Base-by-base conservation (phyloP, 2,888 invertebrate species). In the Cephalotes varians region DNA sequence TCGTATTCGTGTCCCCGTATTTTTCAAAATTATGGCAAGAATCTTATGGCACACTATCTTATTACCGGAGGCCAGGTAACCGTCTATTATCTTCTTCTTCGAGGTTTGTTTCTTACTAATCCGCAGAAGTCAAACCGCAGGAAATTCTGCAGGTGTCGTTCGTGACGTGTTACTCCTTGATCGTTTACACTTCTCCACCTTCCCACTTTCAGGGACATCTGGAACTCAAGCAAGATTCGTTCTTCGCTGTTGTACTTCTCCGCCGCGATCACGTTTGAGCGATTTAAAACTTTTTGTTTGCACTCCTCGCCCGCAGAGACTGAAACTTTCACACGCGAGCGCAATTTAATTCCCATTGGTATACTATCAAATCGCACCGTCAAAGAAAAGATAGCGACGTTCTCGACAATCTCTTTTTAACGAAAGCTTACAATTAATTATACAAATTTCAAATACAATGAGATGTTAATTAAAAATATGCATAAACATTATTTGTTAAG, bases 211-310 rank as follows among this genome's bases (percentile, higher is more conserved):
- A 37, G 21, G 44, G 44, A 58, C 44, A 60, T 60, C 74, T 74
- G 56, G 34, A 79, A 73, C 74, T 49, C 58, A 0, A 49, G 80
- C 49, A 60, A 62, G 62, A 81, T 58, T 64, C 15, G 79, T 64
- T 62, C 60, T 31, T 56, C 83, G 73, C 28, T 56, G 62, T 82
- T 81, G 82, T 82, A 71, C 86, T 83, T 79, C 72, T 58, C 44
- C 60, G 80, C 40, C 49, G 79, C 85, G 90, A 83, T 90, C 90
- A 86, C 86, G 84, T 88, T 83, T 62, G 76, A 85, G 25, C 86
- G 85, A 87, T 88, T 88, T 81, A 83, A 87, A 88, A 86, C 76
- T 90, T 85, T 84, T 81, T 72, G 69, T 82, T 84, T 85, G 85
- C 84, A 25, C 72, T 65, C 47, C 72, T 56, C 72, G 56, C 72